These are phyloP conservation scores for Callionymus lyra DNA, from an alignment of 2,113 vertebrate species.

Conservation along the genomic window DNA sequence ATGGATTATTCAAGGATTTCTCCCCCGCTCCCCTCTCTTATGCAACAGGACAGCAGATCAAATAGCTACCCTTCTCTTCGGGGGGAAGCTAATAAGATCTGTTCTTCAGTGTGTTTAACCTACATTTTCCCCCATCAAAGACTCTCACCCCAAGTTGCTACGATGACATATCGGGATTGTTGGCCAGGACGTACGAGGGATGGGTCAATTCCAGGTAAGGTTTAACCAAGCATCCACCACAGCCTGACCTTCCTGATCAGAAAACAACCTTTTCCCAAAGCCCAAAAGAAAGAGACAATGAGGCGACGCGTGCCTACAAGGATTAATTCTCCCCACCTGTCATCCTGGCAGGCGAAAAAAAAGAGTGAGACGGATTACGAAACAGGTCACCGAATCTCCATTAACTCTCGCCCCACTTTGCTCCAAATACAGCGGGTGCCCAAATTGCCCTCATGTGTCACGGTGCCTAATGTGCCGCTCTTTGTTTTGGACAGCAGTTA, in stretches of 20 bases:
- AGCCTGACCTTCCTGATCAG: constrained; percentile 13
- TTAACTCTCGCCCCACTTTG: not conserved
- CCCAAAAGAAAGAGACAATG: constrained; percentile 4
- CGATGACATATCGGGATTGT: constrained; percentile 41
- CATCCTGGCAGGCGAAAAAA: constrained; percentile 7
- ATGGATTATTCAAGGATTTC: constrained; percentile 53
- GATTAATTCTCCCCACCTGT: not conserved
- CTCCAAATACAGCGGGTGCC: constrained; percentile 2
- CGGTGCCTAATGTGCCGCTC: constrained; percentile 12
- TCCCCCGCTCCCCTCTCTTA: constrained; percentile 45
- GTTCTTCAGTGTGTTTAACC: constrained; percentile 66
- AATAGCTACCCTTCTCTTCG: constrained; percentile 48
- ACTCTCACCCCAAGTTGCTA: constrained; percentile 35
- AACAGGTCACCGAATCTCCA: constrained; percentile 14
- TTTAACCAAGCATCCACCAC: constrained; percentile 31
- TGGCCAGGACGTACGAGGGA: constrained; percentile 22
- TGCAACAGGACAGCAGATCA: constrained; percentile 51
- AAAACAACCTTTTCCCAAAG: constrained; percentile 2
- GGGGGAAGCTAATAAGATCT: constrained; percentile 57
- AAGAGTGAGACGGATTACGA: constrained; percentile 5
- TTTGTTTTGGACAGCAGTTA: constrained; percentile 28
- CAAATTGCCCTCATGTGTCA: constrained; percentile 12
- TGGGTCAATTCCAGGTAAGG: constrained; percentile 23
- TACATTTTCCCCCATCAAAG: constrained; percentile 66
- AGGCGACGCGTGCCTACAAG: not conserved